A percentile compares a stretch with the other conserved stretches of the same genome.
Evolutionary conservation across 2,888 invertebrate genomes (phyloP).

Genomic region (Folsomia candida): DNA sequence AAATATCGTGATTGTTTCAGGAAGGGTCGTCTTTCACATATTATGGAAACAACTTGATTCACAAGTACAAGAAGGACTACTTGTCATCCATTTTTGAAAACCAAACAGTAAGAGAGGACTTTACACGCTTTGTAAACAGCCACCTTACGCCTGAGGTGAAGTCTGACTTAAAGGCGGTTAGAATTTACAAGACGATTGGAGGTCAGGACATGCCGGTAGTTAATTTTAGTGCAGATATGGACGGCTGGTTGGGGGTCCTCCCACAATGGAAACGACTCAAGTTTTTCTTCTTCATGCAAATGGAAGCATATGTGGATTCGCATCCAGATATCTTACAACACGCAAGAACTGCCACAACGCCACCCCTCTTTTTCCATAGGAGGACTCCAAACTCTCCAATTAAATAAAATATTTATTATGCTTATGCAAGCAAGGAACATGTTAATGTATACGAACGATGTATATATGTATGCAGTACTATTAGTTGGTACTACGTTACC

Average conservation of each 20-base stretch:
- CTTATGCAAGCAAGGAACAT: no score
- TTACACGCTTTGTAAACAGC: constrained; percentile 28
- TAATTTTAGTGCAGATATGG: constrained; percentile 33
- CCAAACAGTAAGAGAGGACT: constrained; percentile 22
- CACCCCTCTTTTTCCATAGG: not conserved
- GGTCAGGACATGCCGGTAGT: constrained; percentile 28
- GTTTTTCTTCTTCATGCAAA: constrained; percentile 32
- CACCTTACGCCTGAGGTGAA: constrained; percentile 28
- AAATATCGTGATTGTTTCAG: constrained; percentile 23
- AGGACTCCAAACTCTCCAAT: not conserved
- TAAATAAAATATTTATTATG: no score
- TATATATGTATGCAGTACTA: no score
- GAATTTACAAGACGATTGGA: constrained; percentile 28
- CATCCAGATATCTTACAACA: constrained; percentile 31
- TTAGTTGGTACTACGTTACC: no score
- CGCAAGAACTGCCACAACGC: not conserved
- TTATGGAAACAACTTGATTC: constrained; percentile 21
- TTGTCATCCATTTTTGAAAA: constrained; percentile 35
- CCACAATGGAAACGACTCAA: constrained; percentile 37
- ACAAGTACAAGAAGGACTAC: constrained; percentile 29
- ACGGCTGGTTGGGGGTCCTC: constrained; percentile 34
- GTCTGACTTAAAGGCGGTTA: constrained; percentile 28
- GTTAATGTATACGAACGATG: no score
- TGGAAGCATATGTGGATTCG: constrained; percentile 26
- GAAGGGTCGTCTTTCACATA: constrained; percentile 27